phyloP scores from a whole-genome alignment of 2,113 vertebrate genomes.

The Apodemus speciosus region DNA sequence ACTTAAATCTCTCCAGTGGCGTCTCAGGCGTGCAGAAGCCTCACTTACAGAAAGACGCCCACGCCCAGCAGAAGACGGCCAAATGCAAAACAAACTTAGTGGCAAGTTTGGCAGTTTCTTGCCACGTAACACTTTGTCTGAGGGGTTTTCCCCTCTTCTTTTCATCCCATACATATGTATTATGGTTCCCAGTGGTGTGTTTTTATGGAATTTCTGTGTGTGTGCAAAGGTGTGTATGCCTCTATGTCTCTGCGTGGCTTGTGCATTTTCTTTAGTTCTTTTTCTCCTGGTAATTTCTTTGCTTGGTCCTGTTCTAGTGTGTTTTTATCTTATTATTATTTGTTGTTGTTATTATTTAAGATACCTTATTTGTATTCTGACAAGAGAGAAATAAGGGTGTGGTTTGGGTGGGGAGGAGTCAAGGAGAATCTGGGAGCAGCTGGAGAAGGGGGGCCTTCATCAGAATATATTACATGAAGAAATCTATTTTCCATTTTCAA shows the following conservation, averaged over 20 bases:
- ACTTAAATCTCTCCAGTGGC: neutral
- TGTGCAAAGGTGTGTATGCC: neutral
- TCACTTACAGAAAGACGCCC: neutral
- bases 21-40: neutral
- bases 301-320: neutral
- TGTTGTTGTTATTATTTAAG: neutral
- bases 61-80: neutral
- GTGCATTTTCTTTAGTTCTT: neutral
- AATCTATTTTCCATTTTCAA: neutral
- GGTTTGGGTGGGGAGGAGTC: neutral
- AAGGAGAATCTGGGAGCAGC: neutral
- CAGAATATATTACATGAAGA: neutral
- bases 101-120: no score
- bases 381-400: neutral
- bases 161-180: neutral
- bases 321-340: neutral
- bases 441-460: neutral
- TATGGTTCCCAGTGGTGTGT: neutral
- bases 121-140: neutral
- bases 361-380: neutral
- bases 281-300: neutral
- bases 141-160: no score
- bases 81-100: no score
- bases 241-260: neutral
- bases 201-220: neutral